phyloP scores from a whole-genome alignment of 2,797 vertebrate species.

The Galagoides demidoff region DNA sequence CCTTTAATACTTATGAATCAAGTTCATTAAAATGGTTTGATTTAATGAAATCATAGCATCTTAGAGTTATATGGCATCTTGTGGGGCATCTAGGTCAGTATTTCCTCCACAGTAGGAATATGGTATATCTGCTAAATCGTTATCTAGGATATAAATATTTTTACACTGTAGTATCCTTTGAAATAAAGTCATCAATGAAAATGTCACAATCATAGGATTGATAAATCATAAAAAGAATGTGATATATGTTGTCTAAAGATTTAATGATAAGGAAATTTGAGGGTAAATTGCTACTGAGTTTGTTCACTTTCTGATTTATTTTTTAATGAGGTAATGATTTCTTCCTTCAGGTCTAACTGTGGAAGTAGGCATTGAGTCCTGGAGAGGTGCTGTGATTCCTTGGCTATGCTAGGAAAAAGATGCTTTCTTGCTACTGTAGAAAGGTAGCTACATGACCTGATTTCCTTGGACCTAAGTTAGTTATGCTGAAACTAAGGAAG shows the following conservation, averaged over 20 bases:
- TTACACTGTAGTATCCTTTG: conserved; percentile 27
- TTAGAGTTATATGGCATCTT: not conserved
- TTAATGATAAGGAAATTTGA: conserved; percentile 39
- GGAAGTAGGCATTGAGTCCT: not conserved
- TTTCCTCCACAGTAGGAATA: not conserved
- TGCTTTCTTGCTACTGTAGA: not conserved
- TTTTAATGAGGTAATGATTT: conserved; percentile 18
- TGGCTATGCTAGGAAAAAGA: not conserved
- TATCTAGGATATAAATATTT: conserved; percentile 29
- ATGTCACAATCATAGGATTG: not conserved
- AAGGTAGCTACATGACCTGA: not conserved
- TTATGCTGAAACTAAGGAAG: not conserved
- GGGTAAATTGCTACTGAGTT: not conserved
- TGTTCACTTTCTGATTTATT: conserved; percentile 16
- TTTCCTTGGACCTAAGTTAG: not conserved
- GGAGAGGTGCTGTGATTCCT: not conserved
- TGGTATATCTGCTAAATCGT: not conserved
- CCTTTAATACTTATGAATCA: not conserved
- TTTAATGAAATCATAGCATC: not conserved
- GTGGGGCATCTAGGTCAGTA: not conserved
- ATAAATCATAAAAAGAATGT: conserved; percentile 43
- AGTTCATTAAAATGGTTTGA: conserved; percentile 50
- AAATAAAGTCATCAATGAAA: conserved; percentile 34
- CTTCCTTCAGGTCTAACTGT: not conserved
- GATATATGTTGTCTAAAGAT: conserved; percentile 26